phyloP scores from a whole-genome alignment of 92 coral and sea anemone species.

The Porites divaricata region DNA sequence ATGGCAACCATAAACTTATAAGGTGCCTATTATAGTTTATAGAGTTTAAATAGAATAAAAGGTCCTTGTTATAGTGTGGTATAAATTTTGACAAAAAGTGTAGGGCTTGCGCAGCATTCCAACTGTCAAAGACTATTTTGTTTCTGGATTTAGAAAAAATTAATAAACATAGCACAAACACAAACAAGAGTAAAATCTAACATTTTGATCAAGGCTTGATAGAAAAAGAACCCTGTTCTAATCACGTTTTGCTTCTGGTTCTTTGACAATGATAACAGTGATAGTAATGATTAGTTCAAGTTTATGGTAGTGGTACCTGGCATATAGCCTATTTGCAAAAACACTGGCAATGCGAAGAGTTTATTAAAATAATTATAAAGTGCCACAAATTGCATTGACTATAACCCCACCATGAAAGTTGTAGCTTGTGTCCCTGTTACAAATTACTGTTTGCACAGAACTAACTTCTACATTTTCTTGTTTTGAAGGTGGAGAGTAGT shows the following conservation, averaged over 20 bases:
- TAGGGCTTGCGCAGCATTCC: constrained; percentile 32
- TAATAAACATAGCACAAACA: constrained; percentile 28
- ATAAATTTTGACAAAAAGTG: constrained; percentile 11
- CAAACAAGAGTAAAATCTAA: constrained; percentile 28
- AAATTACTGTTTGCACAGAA: constrained; percentile 22
- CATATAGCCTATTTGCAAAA: too few species aligned
- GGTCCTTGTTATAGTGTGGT: neutral
- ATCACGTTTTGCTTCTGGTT: constrained; percentile 20
- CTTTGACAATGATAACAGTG: constrained; percentile 23
- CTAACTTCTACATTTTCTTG: constrained; percentile 19
- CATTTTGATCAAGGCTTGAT: constrained; percentile 30
- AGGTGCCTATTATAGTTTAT: constrained; percentile 29
- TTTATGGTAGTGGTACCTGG: neutral
- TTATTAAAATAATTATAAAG: neutral
- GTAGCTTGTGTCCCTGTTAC: constrained; percentile 21
- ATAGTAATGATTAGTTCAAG: constrained; percentile 17
- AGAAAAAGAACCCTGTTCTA: constrained; percentile 21
- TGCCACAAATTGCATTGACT: constrained; percentile 8
- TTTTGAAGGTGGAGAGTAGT: constrained; percentile 27
- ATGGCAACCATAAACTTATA: constrained; percentile 47
- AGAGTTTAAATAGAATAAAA: constrained; percentile 17
- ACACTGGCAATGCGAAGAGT: too few species aligned
- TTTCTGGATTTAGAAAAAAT: constrained; percentile 19
- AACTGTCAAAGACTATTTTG: constrained; percentile 31
- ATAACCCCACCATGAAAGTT: constrained; percentile 22